A percentile compares a stretch with the other conserved stretches of the same genome.
phyloP scores from a whole-genome alignment of 1,140 invertebrate species.

The Onthophagus taurus region DNA sequence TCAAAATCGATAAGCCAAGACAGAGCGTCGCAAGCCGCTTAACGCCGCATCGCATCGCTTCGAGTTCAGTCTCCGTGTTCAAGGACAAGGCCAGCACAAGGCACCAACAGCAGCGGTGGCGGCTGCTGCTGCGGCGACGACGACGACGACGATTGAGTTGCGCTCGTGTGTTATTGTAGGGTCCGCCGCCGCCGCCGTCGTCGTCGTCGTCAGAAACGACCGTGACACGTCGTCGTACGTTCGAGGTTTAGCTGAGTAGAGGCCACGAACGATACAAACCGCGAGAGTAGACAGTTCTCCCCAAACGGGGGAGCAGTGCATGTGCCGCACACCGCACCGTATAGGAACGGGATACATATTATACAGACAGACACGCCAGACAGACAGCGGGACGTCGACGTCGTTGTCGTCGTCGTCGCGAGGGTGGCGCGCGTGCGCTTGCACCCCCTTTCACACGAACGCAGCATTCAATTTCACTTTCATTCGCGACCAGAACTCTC shows the following conservation, averaged over 20 bases:
- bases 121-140: constrained; percentile 9
- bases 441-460: constrained; percentile 19
- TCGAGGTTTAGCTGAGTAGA: neutral
- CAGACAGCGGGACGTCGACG: constrained; percentile 18
- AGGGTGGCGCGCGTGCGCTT: constrained; percentile 20
- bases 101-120: constrained; percentile 13
- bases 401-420: constrained; percentile 16
- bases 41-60: no score
- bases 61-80: constrained; percentile 38
- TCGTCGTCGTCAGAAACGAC: neutral
- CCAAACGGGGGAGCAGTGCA: constrained; percentile 8
- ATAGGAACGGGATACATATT: constrained; percentile 4
- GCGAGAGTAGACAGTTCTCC: constrained; percentile 7
- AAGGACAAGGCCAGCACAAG: constrained; percentile 39
- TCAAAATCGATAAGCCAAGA: constrained; percentile 32
- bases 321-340: constrained; percentile 14
- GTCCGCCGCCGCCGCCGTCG: constrained; percentile 1
- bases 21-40: no score
- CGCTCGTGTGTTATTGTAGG: neutral
- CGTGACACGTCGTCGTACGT: neutral
- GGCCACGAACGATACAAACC: neutral
- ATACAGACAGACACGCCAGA: constrained; percentile 20
- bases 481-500: constrained; percentile 22
- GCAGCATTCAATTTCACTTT: constrained; percentile 34
- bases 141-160: constrained; percentile 15